Evolutionary conservation across 1,140 invertebrate genomes (phyloP).

Genomic region (Aphelinus atriplicis): DNA sequence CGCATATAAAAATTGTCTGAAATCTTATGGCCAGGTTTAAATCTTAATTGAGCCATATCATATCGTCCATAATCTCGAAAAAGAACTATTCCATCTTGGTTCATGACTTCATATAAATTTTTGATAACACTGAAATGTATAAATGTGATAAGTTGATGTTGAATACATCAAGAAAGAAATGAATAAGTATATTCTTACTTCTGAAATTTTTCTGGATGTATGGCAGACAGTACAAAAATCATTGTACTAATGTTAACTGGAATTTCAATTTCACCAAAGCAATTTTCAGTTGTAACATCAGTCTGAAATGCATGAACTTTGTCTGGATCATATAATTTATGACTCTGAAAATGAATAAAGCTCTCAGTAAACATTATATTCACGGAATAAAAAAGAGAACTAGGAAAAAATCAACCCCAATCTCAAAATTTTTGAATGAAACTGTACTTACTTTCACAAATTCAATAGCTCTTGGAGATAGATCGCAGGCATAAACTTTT

Average conservation of each 20-base stretch:
- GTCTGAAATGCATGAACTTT: slow-evolving; percentile 81
- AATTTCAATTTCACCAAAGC: slow-evolving; percentile 68
- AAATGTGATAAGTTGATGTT: slow-evolving; percentile 10
- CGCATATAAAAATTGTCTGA: slow-evolving; percentile 94
- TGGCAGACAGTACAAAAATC: slow-evolving; percentile 84
- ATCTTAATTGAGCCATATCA: slow-evolving; percentile 96
- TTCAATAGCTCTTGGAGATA: slow-evolving; percentile 89
- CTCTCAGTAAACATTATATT: not conserved
- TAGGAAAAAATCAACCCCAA: not conserved
- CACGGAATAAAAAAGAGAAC: not conserved
- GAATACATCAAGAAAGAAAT: not conserved
- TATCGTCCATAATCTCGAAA: slow-evolving; percentile 98
- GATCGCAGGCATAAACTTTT: slow-evolving; percentile 92
- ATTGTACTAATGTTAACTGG: slow-evolving; percentile 76
- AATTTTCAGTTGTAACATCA: slow-evolving; percentile 74
- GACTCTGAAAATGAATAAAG: slow-evolving; percentile 50
- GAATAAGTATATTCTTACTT: slow-evolving; percentile 42
- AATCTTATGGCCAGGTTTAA: slow-evolving; percentile 92
- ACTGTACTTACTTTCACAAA: slow-evolving; percentile 80
- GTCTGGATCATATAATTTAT: slow-evolving; percentile 69
- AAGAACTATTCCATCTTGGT: slow-evolving; percentile 84
- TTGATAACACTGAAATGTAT: slow-evolving; percentile 66
- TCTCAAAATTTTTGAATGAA: slow-evolving; percentile 35
- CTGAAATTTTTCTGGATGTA: slow-evolving; percentile 83
- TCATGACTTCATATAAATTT: slow-evolving; percentile 78